Base-by-base conservation (phyloP, 2,113 vertebrate genomes). In the Labrus mixtus region DNA sequence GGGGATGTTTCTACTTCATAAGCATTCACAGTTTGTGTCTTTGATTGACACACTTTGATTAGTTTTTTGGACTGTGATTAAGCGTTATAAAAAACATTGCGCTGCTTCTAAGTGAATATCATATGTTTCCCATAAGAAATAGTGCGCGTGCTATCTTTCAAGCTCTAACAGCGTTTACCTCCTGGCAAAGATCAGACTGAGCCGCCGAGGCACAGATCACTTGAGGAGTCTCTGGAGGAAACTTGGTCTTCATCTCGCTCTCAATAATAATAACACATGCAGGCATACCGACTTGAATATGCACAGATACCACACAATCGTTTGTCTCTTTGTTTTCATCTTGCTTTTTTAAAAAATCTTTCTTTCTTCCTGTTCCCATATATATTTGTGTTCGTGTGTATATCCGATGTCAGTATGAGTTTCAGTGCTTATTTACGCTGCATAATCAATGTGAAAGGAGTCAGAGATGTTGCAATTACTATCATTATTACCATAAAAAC, bases 401-500 rank as follows among this genome's bases (percentile, higher is more conserved):
- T 67, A 61, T 55, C 58, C 36, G 53, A 29, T 64, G 61, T 77
- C 55, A 36, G 36, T 60, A 17, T 39, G 6, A 53, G 63, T 68
- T 60, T 69, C 64, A 36, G 43, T 74, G 58, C 80, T 76, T 87
- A 82, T 87, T 88, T 77, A 78, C 82, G 57, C 81, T 75, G 61
- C 76, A 88, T 91, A 89, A 87, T 86, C 85, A 71, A 80, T 81
- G 78, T 80, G 64, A 81, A 79, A 51, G 66, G 65, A 80, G 65
- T 46, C 68, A 29, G 10, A 70, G 68, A 83, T 58, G 29, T 48
- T 73, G 59, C 76, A 87, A 87, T 89, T 92, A 75, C 62, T 66
- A 75, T 81, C 62, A 82, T 88, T 81, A 89, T 89, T 89, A 89
- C 84, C 89, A 90, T 91, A 91, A 91, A 91, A 91, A 90, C 84